phyloP scores from a whole-genome alignment of 2,888 invertebrate species.

The Pristionchus mayeri region DNA sequence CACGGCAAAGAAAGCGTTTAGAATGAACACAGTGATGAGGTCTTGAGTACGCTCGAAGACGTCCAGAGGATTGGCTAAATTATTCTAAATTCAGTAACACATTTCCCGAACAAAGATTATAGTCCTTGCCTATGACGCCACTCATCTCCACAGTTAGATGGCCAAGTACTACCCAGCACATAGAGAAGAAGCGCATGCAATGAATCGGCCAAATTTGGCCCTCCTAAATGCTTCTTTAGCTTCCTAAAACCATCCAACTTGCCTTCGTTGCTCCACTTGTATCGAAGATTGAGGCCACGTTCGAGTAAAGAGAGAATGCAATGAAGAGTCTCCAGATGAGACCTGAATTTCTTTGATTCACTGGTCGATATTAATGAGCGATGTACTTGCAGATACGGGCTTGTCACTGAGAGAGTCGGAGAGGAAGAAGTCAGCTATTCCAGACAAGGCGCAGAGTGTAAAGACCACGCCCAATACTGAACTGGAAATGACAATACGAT shows the following conservation, averaged over 20 bases:
- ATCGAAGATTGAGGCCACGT: constrained; percentile 39
- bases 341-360: neutral
- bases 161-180: constrained; percentile 39
- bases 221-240: neutral
- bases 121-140: neutral
- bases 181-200: constrained; percentile 46
- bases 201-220: constrained; percentile 40
- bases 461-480: neutral
- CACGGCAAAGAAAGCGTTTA: constrained; percentile 58
- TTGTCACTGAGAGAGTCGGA: neutral
- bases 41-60: constrained; percentile 40
- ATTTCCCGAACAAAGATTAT: neutral
- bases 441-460: neutral
- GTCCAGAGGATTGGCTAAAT: constrained; percentile 53
- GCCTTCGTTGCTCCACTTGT: constrained; percentile 6
- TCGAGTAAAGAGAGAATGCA: constrained; percentile 37
- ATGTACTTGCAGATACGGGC: constrained; percentile 2
- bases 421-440: constrained; percentile 22
- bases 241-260: neutral
- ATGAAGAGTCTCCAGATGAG: constrained; percentile 35
- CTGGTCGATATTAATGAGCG: neutral
- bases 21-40: constrained; percentile 53
- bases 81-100: neutral
- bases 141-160: neutral
- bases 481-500: neutral